Conservation (phyloP, 2,888 invertebrate species). For the Torymus aiolomorphi region DNA sequence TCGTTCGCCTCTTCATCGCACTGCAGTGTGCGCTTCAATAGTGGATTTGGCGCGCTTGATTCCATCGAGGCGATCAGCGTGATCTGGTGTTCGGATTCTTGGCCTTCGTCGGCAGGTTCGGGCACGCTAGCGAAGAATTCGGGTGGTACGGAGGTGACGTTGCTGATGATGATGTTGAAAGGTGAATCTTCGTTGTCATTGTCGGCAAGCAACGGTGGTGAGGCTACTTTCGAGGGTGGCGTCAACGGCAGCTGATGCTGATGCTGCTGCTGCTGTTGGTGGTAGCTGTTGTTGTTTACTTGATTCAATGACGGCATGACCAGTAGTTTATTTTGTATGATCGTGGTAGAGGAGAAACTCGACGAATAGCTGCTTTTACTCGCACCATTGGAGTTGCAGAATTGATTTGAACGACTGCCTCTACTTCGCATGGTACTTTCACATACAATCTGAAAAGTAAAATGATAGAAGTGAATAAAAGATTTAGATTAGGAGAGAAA, state of each 20-base stretch:
- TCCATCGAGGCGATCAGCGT: no score
- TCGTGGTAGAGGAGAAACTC: neutral
- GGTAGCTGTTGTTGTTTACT: no score
- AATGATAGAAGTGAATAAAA: neutral
- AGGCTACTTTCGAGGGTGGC: neutral
- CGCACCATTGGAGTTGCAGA: neutral
- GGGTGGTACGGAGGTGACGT: slow-evolving; percentile 66
- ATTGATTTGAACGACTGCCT: neutral
- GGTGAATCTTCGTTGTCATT: slow-evolving; percentile 40
- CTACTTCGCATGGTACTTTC: slow-evolving; percentile 40
- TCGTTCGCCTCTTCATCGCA: slow-evolving; percentile 30
- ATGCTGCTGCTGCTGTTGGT: neutral
- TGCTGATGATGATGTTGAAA: slow-evolving; percentile 66
- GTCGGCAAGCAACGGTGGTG: slow-evolving; percentile 23
- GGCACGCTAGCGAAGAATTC: slow-evolving; percentile 64
- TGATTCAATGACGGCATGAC: no score
- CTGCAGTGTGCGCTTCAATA: slow-evolving; percentile 7
- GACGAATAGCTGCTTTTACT: slow-evolving; percentile 20
- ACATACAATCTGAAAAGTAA: slow-evolving; percentile 48
- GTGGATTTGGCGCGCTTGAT: no score
- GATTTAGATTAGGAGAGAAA: neutral
- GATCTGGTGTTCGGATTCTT: neutral
- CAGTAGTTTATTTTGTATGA: neutral
- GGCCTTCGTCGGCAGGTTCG: slow-evolving; percentile 26
- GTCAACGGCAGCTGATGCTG: neutral